Conservation (phyloP, 2,888 invertebrate species). For the Apantesis nais region DNA sequence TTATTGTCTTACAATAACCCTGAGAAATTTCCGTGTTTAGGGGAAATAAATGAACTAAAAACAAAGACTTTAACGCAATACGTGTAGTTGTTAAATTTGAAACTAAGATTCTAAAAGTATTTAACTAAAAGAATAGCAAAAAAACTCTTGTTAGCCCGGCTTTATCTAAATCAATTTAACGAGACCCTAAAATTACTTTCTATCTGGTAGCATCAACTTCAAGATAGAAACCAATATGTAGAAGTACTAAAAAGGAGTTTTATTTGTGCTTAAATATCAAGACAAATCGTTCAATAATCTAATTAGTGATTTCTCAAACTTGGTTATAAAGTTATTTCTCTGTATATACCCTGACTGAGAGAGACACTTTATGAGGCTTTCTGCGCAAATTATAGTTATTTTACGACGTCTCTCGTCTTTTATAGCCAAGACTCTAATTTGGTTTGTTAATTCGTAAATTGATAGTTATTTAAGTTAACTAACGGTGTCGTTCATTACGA, state of each 20-base stretch:
- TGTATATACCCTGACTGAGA: constrained; percentile 13
- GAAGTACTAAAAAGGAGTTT: not conserved
- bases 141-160: not conserved
- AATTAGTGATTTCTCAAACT: not conserved
- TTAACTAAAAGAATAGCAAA: not conserved
- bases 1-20: constrained; percentile 51
- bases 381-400: constrained; percentile 33
- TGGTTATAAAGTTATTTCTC: not conserved
- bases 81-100: not conserved
- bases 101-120: not conserved
- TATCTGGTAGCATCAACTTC: not conserved
- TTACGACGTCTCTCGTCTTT: constrained; percentile 27
- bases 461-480: constrained; percentile 50
- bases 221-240: not conserved
- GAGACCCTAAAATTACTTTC: not conserved
- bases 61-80: not conserved
- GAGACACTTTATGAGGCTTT: constrained; percentile 26
- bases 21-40: not conserved
- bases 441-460: constrained; percentile 43
- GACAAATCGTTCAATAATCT: not conserved
- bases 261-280: not conserved
- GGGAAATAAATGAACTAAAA: not conserved
- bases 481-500: constrained; percentile 48
- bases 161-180: not conserved
- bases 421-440: constrained; percentile 37